Percentiles rank a stretch among this genome's conserved stretches.
These are phyloP conservation scores for Lates calcarifer DNA, from an alignment of 2,113 vertebrate genomes.

Conservation along the genomic window DNA sequence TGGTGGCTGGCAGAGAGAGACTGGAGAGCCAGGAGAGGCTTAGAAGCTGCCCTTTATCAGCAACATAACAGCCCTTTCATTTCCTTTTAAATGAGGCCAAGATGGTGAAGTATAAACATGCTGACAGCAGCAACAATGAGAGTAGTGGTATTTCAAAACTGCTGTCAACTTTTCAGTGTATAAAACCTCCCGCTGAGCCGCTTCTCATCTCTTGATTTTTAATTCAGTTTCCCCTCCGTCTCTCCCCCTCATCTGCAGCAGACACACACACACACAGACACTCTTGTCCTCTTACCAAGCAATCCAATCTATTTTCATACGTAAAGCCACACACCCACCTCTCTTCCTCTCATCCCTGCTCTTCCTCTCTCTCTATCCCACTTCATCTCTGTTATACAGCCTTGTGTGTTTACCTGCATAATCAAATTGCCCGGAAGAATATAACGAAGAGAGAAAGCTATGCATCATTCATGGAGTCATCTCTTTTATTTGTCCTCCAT, in stretches of 20 bases:
- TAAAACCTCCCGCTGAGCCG: constrained; percentile 16
- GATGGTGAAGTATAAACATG: constrained; percentile 41
- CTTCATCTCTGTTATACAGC: constrained; percentile 39
- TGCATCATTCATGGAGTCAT: constrained; percentile 67
- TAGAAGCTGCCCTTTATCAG: constrained; percentile 32
- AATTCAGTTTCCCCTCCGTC: constrained; percentile 23
- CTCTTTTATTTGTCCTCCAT: constrained; percentile 49
- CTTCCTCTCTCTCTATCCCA: background rate
- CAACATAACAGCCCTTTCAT: constrained; percentile 36
- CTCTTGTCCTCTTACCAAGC: constrained; percentile 1
- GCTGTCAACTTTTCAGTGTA: constrained; percentile 23
- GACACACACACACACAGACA: background rate
- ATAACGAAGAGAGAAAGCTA: constrained; percentile 39
- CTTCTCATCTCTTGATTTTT: constrained; percentile 26
- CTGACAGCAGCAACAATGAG: constrained; percentile 54
- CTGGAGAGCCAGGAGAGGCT: background rate
- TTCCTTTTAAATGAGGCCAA: constrained; percentile 16
- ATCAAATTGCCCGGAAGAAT: constrained; percentile 49
- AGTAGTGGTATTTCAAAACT: constrained; percentile 35
- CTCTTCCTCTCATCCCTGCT: background rate
- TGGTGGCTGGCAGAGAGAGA: constrained; percentile 3
- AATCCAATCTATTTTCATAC: constrained; percentile 47
- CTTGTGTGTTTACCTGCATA: constrained; percentile 62
- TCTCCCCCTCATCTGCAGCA: constrained; percentile 7
- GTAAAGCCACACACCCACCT: constrained; percentile 26